Base-by-base conservation (phyloP, 2,113 vertebrate species). In the Oryzias woworae region DNA sequence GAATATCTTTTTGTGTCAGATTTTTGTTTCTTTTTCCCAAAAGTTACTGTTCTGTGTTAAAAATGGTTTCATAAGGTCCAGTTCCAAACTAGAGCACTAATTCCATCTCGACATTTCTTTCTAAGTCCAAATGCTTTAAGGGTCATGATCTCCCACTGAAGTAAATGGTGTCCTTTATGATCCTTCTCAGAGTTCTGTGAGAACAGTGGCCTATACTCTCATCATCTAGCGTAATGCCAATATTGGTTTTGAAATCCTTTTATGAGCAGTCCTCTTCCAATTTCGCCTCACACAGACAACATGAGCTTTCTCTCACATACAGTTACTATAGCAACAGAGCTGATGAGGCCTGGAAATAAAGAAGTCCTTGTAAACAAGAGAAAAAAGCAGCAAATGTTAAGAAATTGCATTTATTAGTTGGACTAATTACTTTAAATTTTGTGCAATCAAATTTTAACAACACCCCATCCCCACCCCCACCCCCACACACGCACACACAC, bases 271-370 rank as follows among this genome's bases (percentile, higher is more conserved):
- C 52, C 44, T 53, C 57, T 4, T 55, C 58, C 71, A 68, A 57
- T 63, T 79, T 76, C 69, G 57, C 77, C 56, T 67, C 12, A 31
- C 50, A 59, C 57, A 77, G 82, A 82, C 72, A 71, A 51, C 84
- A 86, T 53, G 53, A 80, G 84, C 82, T 74, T 84, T 82, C 68
- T 82, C 80, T 73, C 74, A 83, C 73, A 56, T 66, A 63, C 75
- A 16, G 87, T 89, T 84, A 66, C 85, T 77, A 87, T 86, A 74
- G 85, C 80, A 89, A 89, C 85, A 66, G 85, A 71, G 77, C 78
- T 64, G 55, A 48, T 78, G 64, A 73, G 75, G 63, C 77, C 69
- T 48, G 31, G 75, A 83, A 79, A 77, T 63, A 77, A 84, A 76
- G 63, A 74, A 80, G 69, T 83, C 81, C 23, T 50, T 45, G 8